Base-by-base conservation (phyloP, 2,113 vertebrate genomes). In the Megaptera novaeangliae region DNA sequence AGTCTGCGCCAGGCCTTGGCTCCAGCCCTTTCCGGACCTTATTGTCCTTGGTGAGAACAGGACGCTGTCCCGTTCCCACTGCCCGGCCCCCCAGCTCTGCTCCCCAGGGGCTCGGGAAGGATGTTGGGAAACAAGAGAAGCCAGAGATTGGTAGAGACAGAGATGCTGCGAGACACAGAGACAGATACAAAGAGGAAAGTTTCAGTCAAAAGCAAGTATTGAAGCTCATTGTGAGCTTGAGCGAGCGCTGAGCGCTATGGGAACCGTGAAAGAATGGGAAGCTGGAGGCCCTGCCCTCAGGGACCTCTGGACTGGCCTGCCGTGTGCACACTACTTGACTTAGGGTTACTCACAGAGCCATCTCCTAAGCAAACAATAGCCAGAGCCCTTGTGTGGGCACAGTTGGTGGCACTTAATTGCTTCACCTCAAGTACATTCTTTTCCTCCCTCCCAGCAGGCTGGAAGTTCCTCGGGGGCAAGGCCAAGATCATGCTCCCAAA, bases 1-100 rank as follows among this genome's bases (percentile, higher is more conserved):
- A 94, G 92, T 46, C 90, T 5, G 61, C 84, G 63, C 96, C 96
- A 91, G 94, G 59, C 97, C 93, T 96, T 97, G 97, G 97, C 97
- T 97, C 96, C 97, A 94, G 95, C 97, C 95, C 87, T 97, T 97
- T 98, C 97, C 97, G 98, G 96, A 84, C 84, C 96, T 94, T 88
- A 97, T 98, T 98, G 97, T 98, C 98, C 95, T 94, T 95, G 98
- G 98, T 98, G 98, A 98, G 98, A 98, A 98, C 97, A 97, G 96
- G 97, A 97, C 96, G 18, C 78, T 9, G 90, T 85, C 88, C 55
- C 2, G 87, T 98, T 98, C 98, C 96, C 98, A 98, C 95, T 97
- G 97, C 95, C 94, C 0, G 27, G 29, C 59, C 29, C 85, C 86
- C 94, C 74, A 88, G 83, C 52, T 64, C 69, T 77, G 88, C 94